Base-by-base conservation (phyloP, 2,797 vertebrate genomes). In the Numenius phaeopus region DNA sequence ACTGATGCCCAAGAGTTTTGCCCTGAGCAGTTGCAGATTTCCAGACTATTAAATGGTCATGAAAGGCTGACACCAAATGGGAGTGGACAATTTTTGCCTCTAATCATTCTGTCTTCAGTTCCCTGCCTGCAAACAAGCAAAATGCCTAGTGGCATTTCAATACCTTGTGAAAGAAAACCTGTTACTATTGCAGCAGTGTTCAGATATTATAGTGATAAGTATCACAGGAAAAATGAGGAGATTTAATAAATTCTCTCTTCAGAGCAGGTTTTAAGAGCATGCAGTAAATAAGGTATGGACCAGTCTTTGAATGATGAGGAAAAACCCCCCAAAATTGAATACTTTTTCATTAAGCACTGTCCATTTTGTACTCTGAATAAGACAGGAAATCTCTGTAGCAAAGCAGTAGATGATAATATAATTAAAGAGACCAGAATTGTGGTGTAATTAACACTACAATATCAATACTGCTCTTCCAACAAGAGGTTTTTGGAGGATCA, bases 401-500 rank as follows among this genome's bases (percentile, higher is more conserved):
- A 91, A 79, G 14, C 2, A 23, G 5, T 32, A 70, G 16, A 9
- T 50, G 19, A 58, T 29, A 55, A 89, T 9, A 14, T 47, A 79
- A 83, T 58, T 70, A 64, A 55, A 67, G 4, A 83, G 11, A 75
- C 2, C 7, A 79, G 7, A 21, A 61, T 54, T 75, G 26, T 64
- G 26, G 15, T 57, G 8, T 37, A 52, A 37, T 52, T 83, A 70
- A 15, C 47, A 73, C 13, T 76, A 10, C 9, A 17, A 5, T 57
- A 59, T 39, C 1, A 1, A 64, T n/a, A 64, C 7, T 9, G 3
- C 2, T 42, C 4, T 49, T 70, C 70, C 47, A 46, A 30, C 2
- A n/a, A 27, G 10, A 57, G 3, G 0, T 1, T 37, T 79, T 67
- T 24, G 3, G 3, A 29, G 9, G 3, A 10, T 52, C 39, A 11